Percentiles rank a stretch among this genome's conserved stretches.
Conservation (phyloP, 2,888 invertebrate species). For the Volucella bombylans region DNA sequence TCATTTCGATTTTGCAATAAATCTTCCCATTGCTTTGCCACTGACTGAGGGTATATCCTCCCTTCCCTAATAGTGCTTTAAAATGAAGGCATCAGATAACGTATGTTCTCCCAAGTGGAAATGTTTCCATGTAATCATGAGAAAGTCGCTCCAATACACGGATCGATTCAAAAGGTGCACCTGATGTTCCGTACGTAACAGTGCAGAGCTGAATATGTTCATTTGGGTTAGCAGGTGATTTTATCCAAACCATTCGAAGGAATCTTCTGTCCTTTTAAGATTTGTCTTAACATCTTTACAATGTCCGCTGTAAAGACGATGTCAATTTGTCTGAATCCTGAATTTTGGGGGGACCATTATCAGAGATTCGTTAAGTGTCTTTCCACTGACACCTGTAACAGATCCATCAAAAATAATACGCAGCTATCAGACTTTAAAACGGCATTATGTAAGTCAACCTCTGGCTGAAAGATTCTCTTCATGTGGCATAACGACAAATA, state of each 20-base stretch:
- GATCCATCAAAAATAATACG: no score
- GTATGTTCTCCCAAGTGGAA: no score
- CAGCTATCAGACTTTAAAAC: no score
- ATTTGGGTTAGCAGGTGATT: neutral
- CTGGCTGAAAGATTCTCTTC: no score
- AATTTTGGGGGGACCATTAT: no score
- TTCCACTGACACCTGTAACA: no score
- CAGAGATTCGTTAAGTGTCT: no score
- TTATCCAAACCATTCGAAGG: slow-evolving; percentile 7
- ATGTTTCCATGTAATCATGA: neutral
- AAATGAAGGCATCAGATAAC: no score
- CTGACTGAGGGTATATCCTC: neutral
- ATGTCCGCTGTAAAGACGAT: slow-evolving; percentile 5
- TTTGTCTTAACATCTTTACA: slow-evolving; percentile 23
- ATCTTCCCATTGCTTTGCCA: neutral
- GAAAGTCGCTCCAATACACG: no score
- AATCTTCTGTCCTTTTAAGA: neutral
- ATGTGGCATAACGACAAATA: no score
- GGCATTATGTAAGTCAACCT: no score
- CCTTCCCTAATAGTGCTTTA: neutral
- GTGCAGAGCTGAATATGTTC: neutral
- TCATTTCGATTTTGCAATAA: neutral
- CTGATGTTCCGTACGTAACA: slow-evolving; percentile 4
- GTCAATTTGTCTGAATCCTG: neutral
- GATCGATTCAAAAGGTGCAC: slow-evolving; percentile 5